Conservation (phyloP, 2,797 vertebrate species). For the Hafferia zeledoni region DNA sequence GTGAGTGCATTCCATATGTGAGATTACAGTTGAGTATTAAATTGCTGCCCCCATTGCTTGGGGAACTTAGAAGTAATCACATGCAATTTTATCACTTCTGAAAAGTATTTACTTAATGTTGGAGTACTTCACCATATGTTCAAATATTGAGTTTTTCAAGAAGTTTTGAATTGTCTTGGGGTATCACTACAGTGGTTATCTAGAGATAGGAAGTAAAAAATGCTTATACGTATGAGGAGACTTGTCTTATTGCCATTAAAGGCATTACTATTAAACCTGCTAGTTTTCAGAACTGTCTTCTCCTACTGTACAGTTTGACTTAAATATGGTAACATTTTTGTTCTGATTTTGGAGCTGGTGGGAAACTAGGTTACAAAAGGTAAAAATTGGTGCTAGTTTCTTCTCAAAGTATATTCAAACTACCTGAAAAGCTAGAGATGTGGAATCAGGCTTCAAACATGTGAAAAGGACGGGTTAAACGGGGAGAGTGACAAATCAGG, state of each 20-base stretch:
- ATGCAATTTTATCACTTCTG: constrained; percentile 26
- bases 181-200: not conserved
- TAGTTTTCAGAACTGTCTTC: not conserved
- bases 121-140: not conserved
- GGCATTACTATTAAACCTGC: not conserved
- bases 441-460: not conserved
- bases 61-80: not conserved
- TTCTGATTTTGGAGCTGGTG: not conserved
- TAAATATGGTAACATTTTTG: not conserved
- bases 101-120: constrained; percentile 21
- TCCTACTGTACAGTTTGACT: not conserved
- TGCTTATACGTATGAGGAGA: not conserved
- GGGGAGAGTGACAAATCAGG: not conserved
- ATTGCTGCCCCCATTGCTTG: not conserved
- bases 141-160: constrained; percentile 3
- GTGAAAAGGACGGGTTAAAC: not conserved
- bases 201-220: not conserved
- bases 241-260: not conserved
- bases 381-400: not conserved
- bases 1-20: not conserved
- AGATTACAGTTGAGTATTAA: not conserved
- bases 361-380: not conserved
- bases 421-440: not conserved
- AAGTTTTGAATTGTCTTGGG: not conserved
- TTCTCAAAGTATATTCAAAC: not conserved